phyloP scores from a whole-genome alignment of 1,140 invertebrate species.

The Patella vulgata region DNA sequence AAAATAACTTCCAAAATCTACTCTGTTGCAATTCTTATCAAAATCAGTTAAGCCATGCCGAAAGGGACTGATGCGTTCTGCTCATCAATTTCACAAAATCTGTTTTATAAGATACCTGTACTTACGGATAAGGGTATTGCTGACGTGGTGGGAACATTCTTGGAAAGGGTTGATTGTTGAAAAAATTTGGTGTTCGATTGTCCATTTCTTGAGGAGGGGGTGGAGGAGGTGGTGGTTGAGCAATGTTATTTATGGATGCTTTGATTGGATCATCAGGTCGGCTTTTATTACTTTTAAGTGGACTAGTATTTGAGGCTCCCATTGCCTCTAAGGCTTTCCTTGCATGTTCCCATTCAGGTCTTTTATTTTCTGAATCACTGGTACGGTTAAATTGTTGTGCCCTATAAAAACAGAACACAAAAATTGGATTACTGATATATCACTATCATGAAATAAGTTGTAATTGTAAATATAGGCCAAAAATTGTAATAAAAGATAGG shows the following conservation, averaged over 20 bases:
- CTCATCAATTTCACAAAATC: too few species aligned
- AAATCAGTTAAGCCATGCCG: too few species aligned
- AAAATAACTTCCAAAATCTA: too few species aligned
- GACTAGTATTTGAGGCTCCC: too few species aligned
- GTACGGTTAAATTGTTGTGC: background rate
- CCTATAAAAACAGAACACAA: background rate
- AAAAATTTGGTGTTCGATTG: background rate
- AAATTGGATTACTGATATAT: too few species aligned
- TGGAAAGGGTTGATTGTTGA: conserved; percentile 7
- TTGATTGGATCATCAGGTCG: background rate
- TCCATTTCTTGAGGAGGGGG: conserved; percentile 16
- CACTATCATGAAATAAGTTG: too few species aligned
- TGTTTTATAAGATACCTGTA: background rate
- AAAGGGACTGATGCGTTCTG: too few species aligned
- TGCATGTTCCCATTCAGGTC: conserved; percentile 53
- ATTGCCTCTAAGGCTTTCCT: conserved; percentile 44
- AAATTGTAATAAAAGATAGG: too few species aligned
- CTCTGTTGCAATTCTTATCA: too few species aligned
- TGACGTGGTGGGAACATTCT: background rate
- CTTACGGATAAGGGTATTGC: background rate
- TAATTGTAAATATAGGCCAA: too few species aligned
- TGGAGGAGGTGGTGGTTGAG: conserved; percentile 13
- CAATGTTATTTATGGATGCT: background rate
- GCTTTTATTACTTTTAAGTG: too few species aligned
- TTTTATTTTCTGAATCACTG: conserved; percentile 20